Base-by-base conservation (phyloP, 2,888 invertebrate genomes). In the Tridacna crocea region DNA sequence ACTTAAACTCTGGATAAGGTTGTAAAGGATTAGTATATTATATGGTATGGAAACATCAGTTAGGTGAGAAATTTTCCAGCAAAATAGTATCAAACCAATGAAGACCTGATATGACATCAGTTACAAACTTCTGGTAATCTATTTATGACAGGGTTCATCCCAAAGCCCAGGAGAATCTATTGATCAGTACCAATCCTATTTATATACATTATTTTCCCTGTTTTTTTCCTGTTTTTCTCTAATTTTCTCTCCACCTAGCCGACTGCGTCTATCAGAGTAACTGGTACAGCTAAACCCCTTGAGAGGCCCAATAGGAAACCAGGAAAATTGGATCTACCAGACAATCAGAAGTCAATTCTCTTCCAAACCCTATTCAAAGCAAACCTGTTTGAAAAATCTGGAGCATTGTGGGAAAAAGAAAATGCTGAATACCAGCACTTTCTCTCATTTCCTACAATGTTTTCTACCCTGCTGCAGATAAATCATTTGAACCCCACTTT, bases 121-220 rank as follows among this genome's bases (percentile, higher is more conserved):
- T 65, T 27, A 65, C 22, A 27, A 24, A 17, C 4, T 65, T 65
- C 27, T 27, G 24, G 26, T 17, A 26, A 65, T 65, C 65, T 68
- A 27, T 68, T 68, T 68, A 68, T 68, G 68, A 68, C 68, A 68
- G 46, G 47, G 13, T 19, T 46, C 68, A 46, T 47, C 68, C 46
- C 68, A 19, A 17, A 46, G n/a, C 46, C 46, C 47, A 13, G 47
- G 27, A 47, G 68, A 46, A 46, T 46, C 68, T n/a, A 68, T 68
- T 46, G 68, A 68, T 68, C 46, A n/a, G 36, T 68, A 19, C 46
- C 47, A 68, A 19, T 68, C 46, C 68, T 68, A 68, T n/a, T 47
- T 47, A 47, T 68, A 68, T 19, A 24, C 24, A 27, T 65, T 65
- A 65, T 55, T 55, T 55, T 55, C 55, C 19, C 15, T 10, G 55